Conservation (phyloP, 2,888 invertebrate species). For the Myathropa florea region DNA sequence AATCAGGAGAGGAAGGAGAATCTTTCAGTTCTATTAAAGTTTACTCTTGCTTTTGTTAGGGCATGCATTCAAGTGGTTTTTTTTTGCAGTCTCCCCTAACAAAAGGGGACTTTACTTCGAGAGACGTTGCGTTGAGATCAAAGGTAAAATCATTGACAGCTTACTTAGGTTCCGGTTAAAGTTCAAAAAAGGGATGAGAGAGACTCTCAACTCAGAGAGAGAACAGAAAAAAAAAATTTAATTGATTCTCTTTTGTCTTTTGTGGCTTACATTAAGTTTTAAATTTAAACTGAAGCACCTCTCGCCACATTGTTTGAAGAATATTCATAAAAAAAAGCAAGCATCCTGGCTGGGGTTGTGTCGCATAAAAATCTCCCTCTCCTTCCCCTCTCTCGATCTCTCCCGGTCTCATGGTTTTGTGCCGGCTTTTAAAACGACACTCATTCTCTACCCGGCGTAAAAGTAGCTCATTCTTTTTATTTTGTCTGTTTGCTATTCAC, state of each 20-base stretch:
- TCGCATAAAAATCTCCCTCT: background rate
- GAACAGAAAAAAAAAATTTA: background rate
- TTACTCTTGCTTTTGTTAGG: no score
- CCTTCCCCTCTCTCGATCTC: background rate
- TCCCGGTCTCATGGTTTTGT: background rate
- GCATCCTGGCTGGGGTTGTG: no score
- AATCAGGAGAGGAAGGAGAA: no score
- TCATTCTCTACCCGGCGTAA: background rate
- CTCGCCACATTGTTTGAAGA: background rate
- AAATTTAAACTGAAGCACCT: slow-evolving; percentile 23
- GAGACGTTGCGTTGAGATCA: no score
- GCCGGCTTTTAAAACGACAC: background rate
- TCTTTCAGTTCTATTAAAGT: no score
- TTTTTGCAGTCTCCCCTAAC: no score
- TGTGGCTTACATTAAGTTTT: slow-evolving; percentile 10
- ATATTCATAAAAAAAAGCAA: background rate
- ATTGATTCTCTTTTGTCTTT: background rate
- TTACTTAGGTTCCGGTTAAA: no score
- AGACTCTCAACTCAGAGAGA: background rate
- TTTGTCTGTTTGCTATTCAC: background rate
- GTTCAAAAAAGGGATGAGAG: no score
- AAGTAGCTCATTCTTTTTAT: background rate
- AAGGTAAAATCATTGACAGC: no score
- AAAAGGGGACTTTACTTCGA: no score
- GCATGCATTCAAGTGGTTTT: no score